Evolutionary conservation across 92 coral and sea anemone species (phyloP), one percentile per base, ranked within the genome.

Genomic region (Phenganax marumi): DNA sequence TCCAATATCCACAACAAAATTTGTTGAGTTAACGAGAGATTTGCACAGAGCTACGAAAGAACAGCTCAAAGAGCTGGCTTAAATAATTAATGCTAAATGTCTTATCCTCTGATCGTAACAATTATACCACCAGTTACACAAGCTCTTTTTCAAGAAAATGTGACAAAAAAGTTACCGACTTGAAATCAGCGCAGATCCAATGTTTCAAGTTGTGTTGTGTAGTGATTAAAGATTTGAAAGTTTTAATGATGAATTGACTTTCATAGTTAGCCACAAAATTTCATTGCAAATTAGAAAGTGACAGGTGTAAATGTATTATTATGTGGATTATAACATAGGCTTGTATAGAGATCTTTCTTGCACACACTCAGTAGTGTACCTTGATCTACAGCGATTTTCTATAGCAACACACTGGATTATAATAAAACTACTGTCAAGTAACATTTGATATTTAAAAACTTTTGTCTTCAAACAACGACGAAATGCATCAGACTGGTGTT

Each of bases 81-180:
- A 54, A 76, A 76, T 76, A 55, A 76, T 76, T 76, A 55, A 76
- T 76, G 52, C 46, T 0, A 22, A 22, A 23, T 62, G 81, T 76
- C 81, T 55, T 51, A 57, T 56, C 81, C 39, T 56, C 0, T 56
- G 52, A 21, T 56, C 72, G 23, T 19, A 3, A 50, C 39, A 57
- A 76, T 10, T 3, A 39, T 8, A 76, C 68, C 81, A 76, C 81
- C 81, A 54, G 81, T 54, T 8, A 51, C 6, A 21, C 68, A 51
- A 23, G 68, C 23, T 33, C 2, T 5, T 25, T 76, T 54, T 56
- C 9, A 56, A 53, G 23, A 47, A 54, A 55, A 48, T 13, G 0
- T 51, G 33, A 47, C 7, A 12, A 8, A 46, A 68, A 46, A 22
- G 22, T 14, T 0, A 68, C 11, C 18, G 46, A 49, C 3, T 62